These are phyloP conservation scores for Latrodectus hesperus DNA, from an alignment of 2,888 invertebrate genomes.

Conservation along the genomic window DNA sequence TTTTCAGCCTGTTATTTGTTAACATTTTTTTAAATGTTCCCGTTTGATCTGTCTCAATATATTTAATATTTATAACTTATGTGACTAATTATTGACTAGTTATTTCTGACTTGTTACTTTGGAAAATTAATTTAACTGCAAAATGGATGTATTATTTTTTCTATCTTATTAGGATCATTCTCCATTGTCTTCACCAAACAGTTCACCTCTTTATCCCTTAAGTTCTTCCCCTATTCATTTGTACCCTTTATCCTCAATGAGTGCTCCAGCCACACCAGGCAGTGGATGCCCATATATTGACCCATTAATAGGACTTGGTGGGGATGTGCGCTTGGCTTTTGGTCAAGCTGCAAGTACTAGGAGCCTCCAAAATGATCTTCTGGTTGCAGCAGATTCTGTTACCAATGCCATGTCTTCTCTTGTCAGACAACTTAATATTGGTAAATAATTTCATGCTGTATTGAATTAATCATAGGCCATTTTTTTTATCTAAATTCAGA, in stretches of 20 bases:
- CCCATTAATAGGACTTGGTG: constrained; percentile 72
- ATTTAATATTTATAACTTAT: no score
- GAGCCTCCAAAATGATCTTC: constrained; percentile 81
- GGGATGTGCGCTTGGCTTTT: constrained; percentile 60
- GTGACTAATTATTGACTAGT: no score
- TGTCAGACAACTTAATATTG: constrained; percentile 95
- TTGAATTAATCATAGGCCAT: neutral
- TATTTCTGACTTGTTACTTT: no score
- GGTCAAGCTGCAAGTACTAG: constrained; percentile 45
- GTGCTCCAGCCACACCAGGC: constrained; percentile 73
- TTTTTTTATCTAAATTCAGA: no score
- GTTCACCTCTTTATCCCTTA: constrained; percentile 77
- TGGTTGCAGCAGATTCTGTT: constrained; percentile 96
- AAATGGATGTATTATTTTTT: neutral
- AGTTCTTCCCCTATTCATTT: constrained; percentile 72
- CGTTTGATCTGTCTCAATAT: no score
- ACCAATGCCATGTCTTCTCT: constrained; percentile 98
- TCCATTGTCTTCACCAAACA: constrained; percentile 71
- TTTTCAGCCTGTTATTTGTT: no score
- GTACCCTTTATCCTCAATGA: constrained; percentile 72
- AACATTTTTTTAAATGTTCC: no score
- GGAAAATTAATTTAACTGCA: no score
- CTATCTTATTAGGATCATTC: constrained; percentile 43
- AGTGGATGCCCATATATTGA: constrained; percentile 72
- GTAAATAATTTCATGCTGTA: constrained; percentile 43